These are phyloP conservation scores for Apamea crenata DNA, from an alignment of 2,888 invertebrate species.

Conservation along the genomic window DNA sequence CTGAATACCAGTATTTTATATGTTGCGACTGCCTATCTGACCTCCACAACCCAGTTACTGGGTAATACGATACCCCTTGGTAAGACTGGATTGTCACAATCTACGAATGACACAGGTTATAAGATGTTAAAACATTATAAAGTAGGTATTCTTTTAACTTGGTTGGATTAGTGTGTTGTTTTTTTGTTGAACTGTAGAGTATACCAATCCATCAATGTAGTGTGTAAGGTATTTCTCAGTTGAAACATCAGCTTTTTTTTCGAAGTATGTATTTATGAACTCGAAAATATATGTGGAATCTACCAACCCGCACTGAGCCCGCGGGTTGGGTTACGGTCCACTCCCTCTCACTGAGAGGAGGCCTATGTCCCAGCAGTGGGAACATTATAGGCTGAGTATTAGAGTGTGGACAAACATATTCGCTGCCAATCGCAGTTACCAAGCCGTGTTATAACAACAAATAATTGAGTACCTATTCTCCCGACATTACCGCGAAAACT, in stretches of 20 bases:
- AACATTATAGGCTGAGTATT: too few species aligned
- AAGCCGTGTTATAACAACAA: not conserved
- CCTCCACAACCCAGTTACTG: not conserved
- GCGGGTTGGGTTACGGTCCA: too few species aligned
- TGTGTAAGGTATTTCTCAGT: not conserved
- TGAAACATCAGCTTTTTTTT: not conserved
- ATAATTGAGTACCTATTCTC: conserved; percentile 3
- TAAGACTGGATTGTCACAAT: too few species aligned
- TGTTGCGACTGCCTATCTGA: not conserved
- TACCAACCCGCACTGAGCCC: too few species aligned
- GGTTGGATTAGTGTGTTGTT: too few species aligned
- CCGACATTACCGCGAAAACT: conserved; percentile 21
- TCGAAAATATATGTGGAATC: not conserved
- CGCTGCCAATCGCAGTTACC: too few species aligned
- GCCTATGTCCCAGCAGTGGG: too few species aligned
- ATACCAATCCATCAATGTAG: not conserved
- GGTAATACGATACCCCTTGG: not conserved
- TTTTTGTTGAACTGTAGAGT: not conserved
- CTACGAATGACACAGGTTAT: not conserved
- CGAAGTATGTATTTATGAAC: not conserved
- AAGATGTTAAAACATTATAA: not conserved
- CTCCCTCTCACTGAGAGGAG: too few species aligned
- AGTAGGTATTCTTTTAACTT: not conserved
- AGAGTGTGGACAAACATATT: not conserved
- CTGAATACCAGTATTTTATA: not conserved